Evolutionary conservation across 2,888 invertebrate species (phyloP), one percentile per base, ranked within the genome.

Genomic region (Drosophila melanosoma): DNA sequence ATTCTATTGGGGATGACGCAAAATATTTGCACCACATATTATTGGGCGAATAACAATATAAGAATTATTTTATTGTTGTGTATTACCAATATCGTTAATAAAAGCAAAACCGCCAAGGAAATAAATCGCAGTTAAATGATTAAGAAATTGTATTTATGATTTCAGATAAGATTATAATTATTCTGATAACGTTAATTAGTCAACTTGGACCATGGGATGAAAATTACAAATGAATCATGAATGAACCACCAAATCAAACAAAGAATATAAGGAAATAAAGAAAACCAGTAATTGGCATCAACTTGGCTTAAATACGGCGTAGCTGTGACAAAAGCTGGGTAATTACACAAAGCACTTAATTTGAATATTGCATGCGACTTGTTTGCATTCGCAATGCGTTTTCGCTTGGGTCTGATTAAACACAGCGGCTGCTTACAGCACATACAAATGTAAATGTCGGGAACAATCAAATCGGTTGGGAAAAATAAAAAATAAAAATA

Each of bases 41-140:
- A 57, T 38, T 45, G 53, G 29, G 23, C 12, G 26, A 15, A 40
- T 26, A 26, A 29, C 29, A 29, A 29, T 57, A 72, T n/a, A 56
- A 15, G 5, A 32, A 23, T 58, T 61, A 42, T 53, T 61, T 33
- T 17, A 6, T 61, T 17, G 17, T 36, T 35, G 2, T 45, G 15
- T 20, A 36, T 32, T 73, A 61, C 32, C 48, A 57, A 51, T n/a
- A 10, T 0, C 11, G 7, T 40, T 53, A 36, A 70, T 61, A 74
- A 66, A 61, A 67, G 36, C 32, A 58, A 10, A 45, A 29, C 63
- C 63, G 78, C 56, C n/a, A 3, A 8, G 17, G 7, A 48, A 74
- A 61, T n/a, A 74, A 66, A 66, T 77, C 56, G 66, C 74, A 70
- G 54, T 66, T 58, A 3, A 66, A 38, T 74, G 40, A 77, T 70